Conservation (phyloP, 2,113 vertebrate species). For the Hyperopisus bebe region DNA sequence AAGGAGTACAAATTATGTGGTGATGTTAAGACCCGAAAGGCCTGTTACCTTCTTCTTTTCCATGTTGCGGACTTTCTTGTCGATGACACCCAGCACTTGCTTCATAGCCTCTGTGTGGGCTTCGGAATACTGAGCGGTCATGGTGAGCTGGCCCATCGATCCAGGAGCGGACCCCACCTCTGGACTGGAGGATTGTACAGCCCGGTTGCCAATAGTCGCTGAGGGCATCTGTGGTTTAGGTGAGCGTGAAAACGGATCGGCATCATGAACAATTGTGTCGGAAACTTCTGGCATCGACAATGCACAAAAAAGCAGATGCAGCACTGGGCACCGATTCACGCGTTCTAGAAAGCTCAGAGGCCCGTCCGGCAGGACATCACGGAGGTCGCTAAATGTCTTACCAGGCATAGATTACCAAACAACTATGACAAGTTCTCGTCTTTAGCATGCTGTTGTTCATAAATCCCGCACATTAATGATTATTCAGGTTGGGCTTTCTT, state of each 20-base stretch:
- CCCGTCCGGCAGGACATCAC: neutral
- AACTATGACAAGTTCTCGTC: neutral
- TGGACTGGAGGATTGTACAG: constrained; percentile 61
- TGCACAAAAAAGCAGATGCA: neutral
- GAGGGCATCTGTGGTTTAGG: constrained; percentile 76
- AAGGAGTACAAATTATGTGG: no score
- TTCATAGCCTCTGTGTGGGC: constrained; percentile 84
- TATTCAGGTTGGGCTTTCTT: neutral
- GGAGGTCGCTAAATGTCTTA: neutral
- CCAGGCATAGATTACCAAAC: neutral
- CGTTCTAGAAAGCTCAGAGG: neutral
- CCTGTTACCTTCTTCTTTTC: constrained; percentile 88
- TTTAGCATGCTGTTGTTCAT: neutral
- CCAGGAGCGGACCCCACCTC: constrained; percentile 68
- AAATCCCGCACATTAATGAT: neutral
- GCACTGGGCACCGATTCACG: neutral
- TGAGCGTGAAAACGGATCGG: neutral
- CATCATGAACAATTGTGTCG: neutral
- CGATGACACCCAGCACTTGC: constrained; percentile 85
- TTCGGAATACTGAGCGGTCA: constrained; percentile 48
- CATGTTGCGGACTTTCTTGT: constrained; percentile 91
- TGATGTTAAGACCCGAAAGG: neutral
- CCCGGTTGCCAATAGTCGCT: constrained; percentile 79
- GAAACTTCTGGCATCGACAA: neutral
- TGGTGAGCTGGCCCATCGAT: constrained; percentile 47